These are phyloP conservation scores for Brachyrhaphis roseni DNA, from an alignment of 2,797 vertebrate species.

Conservation along the genomic window DNA sequence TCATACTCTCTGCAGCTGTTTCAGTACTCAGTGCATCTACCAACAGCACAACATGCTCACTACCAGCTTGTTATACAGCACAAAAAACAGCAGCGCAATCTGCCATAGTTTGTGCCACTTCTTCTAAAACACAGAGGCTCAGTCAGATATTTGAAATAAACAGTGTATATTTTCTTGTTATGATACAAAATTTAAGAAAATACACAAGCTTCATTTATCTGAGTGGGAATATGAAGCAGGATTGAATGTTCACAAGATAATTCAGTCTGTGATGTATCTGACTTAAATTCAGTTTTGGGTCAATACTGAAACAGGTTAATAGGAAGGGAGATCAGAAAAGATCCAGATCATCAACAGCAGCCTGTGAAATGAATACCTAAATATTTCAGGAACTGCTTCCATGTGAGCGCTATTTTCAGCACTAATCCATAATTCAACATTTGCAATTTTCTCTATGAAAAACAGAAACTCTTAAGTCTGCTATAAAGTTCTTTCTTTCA, in stretches of 20 bases:
- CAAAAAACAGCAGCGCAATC: neutral
- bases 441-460: conserved; percentile 75
- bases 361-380: conserved; percentile 77
- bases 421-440: conserved; percentile 82
- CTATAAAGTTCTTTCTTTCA: conserved; percentile 38
- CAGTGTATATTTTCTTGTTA: neutral
- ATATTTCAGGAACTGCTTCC: conserved; percentile 82
- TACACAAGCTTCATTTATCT: neutral
- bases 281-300: conserved; percentile 43
- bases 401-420: conserved; percentile 83
- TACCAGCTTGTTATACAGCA: neutral
- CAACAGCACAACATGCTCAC: neutral
- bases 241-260: neutral
- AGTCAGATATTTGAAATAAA: conserved; percentile 1
- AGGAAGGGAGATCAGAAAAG: conserved; percentile 31
- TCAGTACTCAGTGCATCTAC: neutral
- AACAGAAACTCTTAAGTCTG: conserved; percentile 63
- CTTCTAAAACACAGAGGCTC: neutral
- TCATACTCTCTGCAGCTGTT: neutral
- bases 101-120: neutral
- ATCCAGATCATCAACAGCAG: conserved; percentile 68
- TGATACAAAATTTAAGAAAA: neutral
- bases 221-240: neutral
- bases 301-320: conserved; percentile 61
- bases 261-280: neutral